Base-by-base conservation (phyloP, 2,888 invertebrate species). In the Tipula vernalis region DNA sequence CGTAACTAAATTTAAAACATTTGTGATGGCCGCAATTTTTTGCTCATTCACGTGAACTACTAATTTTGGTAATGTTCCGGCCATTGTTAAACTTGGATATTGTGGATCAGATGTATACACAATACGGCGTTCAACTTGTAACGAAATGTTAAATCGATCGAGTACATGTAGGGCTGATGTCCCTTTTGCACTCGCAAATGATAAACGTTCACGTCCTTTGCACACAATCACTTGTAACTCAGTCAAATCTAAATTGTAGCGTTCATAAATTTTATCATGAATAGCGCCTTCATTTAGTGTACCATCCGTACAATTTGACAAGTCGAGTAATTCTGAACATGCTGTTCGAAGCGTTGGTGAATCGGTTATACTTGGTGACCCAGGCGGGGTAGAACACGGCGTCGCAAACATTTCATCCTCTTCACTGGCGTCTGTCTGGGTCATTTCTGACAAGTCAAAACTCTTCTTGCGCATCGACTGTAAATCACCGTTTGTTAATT, bases 31-130 rank as follows among this genome's bases (percentile, higher is more conserved):
- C 12, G 93, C 92, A 15, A 98, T 95, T 93, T 98, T 98, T 89
- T 95, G 95, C 91, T 98, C 98, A 92, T 97, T 98, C 85, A 98
- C 93, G 91, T 98, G 98, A 86, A 96, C 96, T 47, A 97, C 95
- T 18, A 98, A 93, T 90, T 96, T 95, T 0, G 98, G 98, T 88
- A 98, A 93, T 88, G 96, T 96, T 85, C 97, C 98, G 88, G 95
- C 95, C 71, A 98, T 91, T 71, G 96, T 96, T 39, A 96, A 93
- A 87, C 95, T 95, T 1, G 98, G 98, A 93, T 95, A 98, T 90
- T 95, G 95, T 2, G 98, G 97, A 93, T 98, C 98, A 83, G 93
- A 92, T 3, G 97, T 97, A 88, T 94, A 94, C 71, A 98, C 94
- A 88, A 96, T 94, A 88, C 98, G 93, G 87, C 97, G 93, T 91